Conservation (phyloP, 2,888 invertebrate genomes). For the Gryllus longicercus region DNA sequence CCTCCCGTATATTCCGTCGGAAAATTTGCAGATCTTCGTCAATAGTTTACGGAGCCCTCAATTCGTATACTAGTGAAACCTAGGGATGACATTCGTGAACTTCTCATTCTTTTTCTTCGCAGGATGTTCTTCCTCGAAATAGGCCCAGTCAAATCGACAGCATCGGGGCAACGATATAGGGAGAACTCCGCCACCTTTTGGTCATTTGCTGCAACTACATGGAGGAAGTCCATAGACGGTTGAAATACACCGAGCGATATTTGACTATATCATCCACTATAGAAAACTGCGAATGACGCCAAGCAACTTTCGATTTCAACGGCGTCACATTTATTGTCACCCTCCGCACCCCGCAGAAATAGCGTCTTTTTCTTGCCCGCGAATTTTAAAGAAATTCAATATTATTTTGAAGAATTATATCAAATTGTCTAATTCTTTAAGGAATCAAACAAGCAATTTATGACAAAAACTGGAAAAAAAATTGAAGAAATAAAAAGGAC, state of each 20-base stretch:
- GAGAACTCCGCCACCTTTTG: neutral
- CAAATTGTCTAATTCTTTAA: too few relatives aligned
- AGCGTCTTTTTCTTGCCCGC: too few relatives aligned
- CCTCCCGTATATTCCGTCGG: neutral
- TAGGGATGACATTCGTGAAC: neutral
- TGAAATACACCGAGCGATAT: neutral
- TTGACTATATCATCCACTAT: neutral
- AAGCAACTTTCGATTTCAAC: slow-evolving; percentile 10
- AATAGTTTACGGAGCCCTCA: slow-evolving; percentile 1
- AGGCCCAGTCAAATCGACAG: neutral
- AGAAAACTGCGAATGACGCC: slow-evolving; percentile 11
- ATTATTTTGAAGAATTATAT: too few relatives aligned
- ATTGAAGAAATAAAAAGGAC: too few relatives aligned
- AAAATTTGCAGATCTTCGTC: slow-evolving; percentile 10
- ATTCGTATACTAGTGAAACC: slow-evolving; percentile 6
- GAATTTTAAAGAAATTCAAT: too few relatives aligned
- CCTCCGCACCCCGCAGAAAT: too few relatives aligned
- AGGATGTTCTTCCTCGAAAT: slow-evolving; percentile 17
- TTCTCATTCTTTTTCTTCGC: slow-evolving; percentile 9
- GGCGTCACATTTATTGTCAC: neutral
- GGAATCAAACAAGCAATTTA: too few relatives aligned
- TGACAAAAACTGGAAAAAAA: too few relatives aligned
- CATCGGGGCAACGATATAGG: neutral
- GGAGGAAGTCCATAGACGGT: neutral
- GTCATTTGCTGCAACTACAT: neutral